Percentiles rank a stretch among this genome's conserved stretches.
These are phyloP conservation scores for Dryomyza anilis DNA, from an alignment of 2,888 invertebrate species.

Conservation along the genomic window DNA sequence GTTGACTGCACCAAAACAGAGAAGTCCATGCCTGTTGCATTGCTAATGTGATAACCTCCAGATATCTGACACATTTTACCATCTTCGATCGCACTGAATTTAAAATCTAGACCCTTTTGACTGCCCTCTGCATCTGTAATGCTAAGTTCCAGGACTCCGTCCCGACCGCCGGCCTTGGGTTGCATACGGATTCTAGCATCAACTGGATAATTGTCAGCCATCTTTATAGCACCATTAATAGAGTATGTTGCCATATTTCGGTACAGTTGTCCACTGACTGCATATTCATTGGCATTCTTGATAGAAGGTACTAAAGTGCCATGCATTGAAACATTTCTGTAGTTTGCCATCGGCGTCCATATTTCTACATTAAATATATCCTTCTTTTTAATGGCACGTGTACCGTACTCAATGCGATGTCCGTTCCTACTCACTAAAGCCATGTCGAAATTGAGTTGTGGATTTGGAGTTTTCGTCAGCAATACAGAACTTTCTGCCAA, in stretches of 20 bases:
- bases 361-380: slow-evolving; percentile 57
- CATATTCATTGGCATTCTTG: slow-evolving; percentile 44
- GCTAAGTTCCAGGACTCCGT: slow-evolving; percentile 56
- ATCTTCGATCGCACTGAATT: slow-evolving; percentile 57
- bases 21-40: slow-evolving; percentile 61
- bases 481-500: slow-evolving; percentile 49
- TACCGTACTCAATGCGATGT: slow-evolving; percentile 51
- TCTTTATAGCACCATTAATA: slow-evolving; percentile 60
- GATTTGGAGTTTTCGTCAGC: slow-evolving; percentile 47
- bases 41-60: slow-evolving; percentile 56
- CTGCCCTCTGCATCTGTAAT: slow-evolving; percentile 42
- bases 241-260: slow-evolving; percentile 60
- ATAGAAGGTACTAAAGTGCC: slow-evolving; percentile 47
- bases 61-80: slow-evolving; percentile 61
- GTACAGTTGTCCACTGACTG: slow-evolving; percentile 60
- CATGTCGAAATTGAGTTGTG: slow-evolving; percentile 50
- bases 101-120: slow-evolving; percentile 50
- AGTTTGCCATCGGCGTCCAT: slow-evolving; percentile 56
- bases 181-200: slow-evolving; percentile 60
- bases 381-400: slow-evolving; percentile 50
- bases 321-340: slow-evolving; percentile 57
- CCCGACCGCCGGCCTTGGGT: slow-evolving; percentile 59
- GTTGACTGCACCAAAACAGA: slow-evolving; percentile 55
- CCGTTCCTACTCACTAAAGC: slow-evolving; percentile 46
- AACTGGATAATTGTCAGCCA: slow-evolving; percentile 56